Evolutionary conservation across 2,113 vertebrate genomes (phyloP).

Genomic region (Nyctereutes procyonoides): DNA sequence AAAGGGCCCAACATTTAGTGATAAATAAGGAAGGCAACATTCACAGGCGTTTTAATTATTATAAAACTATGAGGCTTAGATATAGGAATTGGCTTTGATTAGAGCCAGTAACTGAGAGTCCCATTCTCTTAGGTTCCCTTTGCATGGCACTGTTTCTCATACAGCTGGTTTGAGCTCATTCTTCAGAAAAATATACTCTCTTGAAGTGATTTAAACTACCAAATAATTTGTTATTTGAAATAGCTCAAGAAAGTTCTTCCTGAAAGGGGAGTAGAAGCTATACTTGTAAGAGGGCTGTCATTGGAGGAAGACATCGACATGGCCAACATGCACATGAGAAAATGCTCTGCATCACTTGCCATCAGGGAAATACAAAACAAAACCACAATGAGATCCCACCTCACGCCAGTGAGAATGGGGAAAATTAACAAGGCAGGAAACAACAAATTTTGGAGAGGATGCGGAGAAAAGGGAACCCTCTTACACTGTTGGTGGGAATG

Average conservation of each 20-base stretch:
- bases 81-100: not conserved
- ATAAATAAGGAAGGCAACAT: not conserved
- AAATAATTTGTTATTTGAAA: slow-evolving; percentile 38
- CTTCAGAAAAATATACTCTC: not conserved
- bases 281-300: not conserved
- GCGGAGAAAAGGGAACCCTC: too few species aligned
- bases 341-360: too few species aligned
- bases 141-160: not conserved
- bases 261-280: not conserved
- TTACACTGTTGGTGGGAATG: too few species aligned
- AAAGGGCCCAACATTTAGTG: not conserved
- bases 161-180: not conserved
- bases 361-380: too few species aligned
- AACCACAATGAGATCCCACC: too few species aligned
- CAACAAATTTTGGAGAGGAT: too few species aligned
- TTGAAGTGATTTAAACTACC: not conserved
- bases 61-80: not conserved
- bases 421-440: too few species aligned
- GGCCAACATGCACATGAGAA: too few species aligned
- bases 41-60: not conserved
- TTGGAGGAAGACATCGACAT: too few species aligned
- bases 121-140: not conserved
- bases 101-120: not conserved
- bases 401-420: too few species aligned
- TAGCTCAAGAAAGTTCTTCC: not conserved